These are phyloP conservation scores for Drosophila tanythrix DNA, from an alignment of 2,888 invertebrate species.

Conservation along the genomic window DNA sequence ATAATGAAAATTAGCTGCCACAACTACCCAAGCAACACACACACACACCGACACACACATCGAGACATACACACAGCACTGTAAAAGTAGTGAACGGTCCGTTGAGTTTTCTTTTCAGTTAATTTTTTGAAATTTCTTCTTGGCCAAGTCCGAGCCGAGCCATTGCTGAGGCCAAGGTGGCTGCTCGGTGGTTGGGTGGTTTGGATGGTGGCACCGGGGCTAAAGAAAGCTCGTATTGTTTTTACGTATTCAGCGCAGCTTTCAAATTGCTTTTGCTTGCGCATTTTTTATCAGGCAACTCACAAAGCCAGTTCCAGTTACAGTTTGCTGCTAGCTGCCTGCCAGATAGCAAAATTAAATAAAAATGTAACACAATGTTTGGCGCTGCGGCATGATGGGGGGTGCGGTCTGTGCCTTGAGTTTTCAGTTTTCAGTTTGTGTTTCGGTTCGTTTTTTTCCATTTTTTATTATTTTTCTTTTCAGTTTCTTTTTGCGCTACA, in stretches of 20 bases:
- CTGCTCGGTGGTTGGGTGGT: neutral
- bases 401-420: slow-evolving; percentile 4
- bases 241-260: slow-evolving; percentile 80
- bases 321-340: slow-evolving; percentile 41
- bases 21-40: slow-evolving; percentile 49
- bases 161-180: slow-evolving; percentile 35
- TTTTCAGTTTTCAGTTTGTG: slow-evolving; percentile 22
- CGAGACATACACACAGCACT: slow-evolving; percentile 12
- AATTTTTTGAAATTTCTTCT: slow-evolving; percentile 58
- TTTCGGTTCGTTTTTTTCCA: neutral
- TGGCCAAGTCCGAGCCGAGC: slow-evolving; percentile 35
- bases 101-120: slow-evolving; percentile 64
- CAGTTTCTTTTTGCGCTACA: slow-evolving; percentile 20
- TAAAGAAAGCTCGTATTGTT: slow-evolving; percentile 61
- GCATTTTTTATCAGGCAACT: slow-evolving; percentile 74
- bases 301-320: slow-evolving; percentile 63
- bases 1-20: slow-evolving; percentile 79
- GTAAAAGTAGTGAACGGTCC: slow-evolving; percentile 33
- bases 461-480: neutral
- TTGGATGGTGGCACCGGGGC: neutral
- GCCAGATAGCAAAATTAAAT: slow-evolving; percentile 76
- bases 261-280: slow-evolving; percentile 78
- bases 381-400: slow-evolving; percentile 14
- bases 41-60: slow-evolving; percentile 25
- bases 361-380: slow-evolving; percentile 79